These are phyloP conservation scores for Ostrea edulis DNA, from an alignment of 1,140 invertebrate species.

Conservation along the genomic window DNA sequence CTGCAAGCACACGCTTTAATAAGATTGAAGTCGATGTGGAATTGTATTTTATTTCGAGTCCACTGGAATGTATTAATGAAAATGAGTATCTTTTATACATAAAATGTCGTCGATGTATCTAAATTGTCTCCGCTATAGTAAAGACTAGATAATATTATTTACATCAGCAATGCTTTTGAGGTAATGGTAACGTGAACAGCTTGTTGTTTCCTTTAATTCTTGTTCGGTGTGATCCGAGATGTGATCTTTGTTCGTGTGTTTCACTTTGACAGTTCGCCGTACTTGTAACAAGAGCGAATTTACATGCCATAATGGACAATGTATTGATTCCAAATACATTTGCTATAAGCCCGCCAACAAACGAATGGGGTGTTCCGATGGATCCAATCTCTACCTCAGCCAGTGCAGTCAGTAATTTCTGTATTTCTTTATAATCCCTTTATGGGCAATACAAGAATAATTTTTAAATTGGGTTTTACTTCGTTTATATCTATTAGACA, in stretches of 20 bases:
- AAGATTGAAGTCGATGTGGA: no score
- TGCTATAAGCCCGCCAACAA: slow-evolving; percentile 69
- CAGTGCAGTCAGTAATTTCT: background rate
- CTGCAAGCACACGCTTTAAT: background rate
- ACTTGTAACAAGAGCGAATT: slow-evolving; percentile 72
- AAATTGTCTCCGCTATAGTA: no score
- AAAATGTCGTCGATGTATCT: no score
- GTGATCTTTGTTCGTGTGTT: background rate
- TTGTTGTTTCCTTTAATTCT: background rate
- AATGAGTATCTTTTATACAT: no score
- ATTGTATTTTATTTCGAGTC: no score
- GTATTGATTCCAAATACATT: slow-evolving; percentile 65
- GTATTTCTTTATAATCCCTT: background rate
- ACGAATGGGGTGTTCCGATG: slow-evolving; percentile 78
- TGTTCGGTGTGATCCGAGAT: background rate
- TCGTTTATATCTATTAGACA: no score
- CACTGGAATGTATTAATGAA: no score
- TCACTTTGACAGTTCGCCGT: slow-evolving; percentile 46
- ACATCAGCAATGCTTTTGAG: background rate
- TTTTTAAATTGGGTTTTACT: no score
- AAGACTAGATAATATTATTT: background rate
- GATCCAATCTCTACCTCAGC: slow-evolving; percentile 76
- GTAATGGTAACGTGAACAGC: background rate
- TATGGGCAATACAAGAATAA: no score
- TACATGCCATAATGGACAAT: slow-evolving; percentile 75